A percentile compares a stretch with the other conserved stretches of the same genome.
Conservation (phyloP, 2,113 vertebrate species). For the Lepus europaeus region DNA sequence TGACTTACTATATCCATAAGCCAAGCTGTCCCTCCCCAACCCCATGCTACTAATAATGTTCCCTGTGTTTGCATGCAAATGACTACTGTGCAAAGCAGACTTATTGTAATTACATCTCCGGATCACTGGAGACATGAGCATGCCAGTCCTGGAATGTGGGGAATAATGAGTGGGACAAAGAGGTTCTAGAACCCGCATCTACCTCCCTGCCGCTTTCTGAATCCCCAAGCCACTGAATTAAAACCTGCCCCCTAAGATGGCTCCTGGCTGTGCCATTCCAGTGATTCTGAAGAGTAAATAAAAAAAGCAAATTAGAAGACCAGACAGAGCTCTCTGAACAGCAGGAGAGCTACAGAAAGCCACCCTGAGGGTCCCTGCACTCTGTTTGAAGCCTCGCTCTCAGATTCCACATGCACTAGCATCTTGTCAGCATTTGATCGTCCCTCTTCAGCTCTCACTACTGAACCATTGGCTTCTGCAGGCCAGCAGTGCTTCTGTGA, state of each 20-base stretch:
- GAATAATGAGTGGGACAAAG: conserved; percentile 53
- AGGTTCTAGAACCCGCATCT: background rate
- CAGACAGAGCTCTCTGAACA: background rate
- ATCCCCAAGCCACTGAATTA: conserved; percentile 79
- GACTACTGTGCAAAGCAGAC: background rate
- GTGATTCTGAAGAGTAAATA: conserved; percentile 49
- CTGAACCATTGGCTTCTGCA: background rate
- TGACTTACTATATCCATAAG: background rate
- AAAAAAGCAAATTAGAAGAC: conserved; percentile 67
- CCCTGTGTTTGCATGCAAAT: no score
- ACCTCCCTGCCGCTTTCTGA: conserved; percentile 15
- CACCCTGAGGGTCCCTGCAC: conserved; percentile 16
- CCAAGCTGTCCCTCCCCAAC: background rate
- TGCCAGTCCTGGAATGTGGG: background rate
- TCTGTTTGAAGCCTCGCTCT: conserved; percentile 24
- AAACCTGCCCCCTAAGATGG: conserved; percentile 77
- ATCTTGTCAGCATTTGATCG: accelerated
- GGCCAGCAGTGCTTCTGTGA: background rate
- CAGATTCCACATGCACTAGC: background rate
- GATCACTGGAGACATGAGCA: background rate
- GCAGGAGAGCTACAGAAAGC: background rate
- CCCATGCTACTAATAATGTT: background rate
- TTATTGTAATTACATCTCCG: background rate
- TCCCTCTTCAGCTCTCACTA: background rate
- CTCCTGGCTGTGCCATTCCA: conserved; percentile 53